Evolutionary conservation across 1,140 invertebrate genomes (phyloP).

Genomic region (Trypoxylus dichotomus): DNA sequence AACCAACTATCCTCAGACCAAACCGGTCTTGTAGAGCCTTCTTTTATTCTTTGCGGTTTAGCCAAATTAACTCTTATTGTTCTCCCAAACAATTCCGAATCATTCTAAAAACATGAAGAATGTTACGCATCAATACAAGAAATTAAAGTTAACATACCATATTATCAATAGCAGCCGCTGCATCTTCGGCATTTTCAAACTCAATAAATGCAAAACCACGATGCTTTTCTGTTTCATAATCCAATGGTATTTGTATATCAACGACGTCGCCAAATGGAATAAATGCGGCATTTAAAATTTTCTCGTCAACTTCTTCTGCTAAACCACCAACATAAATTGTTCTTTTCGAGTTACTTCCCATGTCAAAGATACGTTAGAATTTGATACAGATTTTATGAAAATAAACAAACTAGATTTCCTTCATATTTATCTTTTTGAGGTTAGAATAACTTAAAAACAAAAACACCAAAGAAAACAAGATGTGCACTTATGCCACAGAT

Average conservation of each 20-base stretch:
- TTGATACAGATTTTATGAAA: too few relatives aligned
- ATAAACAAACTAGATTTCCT: too few relatives aligned
- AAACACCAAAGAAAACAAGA: too few relatives aligned
- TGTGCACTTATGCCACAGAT: too few relatives aligned
- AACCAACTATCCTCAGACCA: constrained; percentile 98
- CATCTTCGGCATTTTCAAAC: constrained; percentile 94
- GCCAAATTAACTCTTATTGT: constrained; percentile 97
- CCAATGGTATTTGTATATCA: constrained; percentile 96
- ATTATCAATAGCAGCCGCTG: constrained; percentile 97
- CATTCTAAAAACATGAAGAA: constrained; percentile 69
- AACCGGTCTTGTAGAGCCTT: constrained; percentile 90
- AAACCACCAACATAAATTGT: constrained; percentile 88
- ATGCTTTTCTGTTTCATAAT: constrained; percentile 97
- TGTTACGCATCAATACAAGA: neutral
- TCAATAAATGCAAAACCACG: constrained; percentile 98
- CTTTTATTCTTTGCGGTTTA: constrained; percentile 93
- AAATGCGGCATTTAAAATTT: constrained; percentile 93
- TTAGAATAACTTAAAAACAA: too few relatives aligned
- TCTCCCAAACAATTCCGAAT: constrained; percentile 95
- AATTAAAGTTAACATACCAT: constrained; percentile 70
- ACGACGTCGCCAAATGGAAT: constrained; percentile 98
- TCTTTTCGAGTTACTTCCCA: constrained; percentile 64
- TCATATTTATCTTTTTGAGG: too few relatives aligned
- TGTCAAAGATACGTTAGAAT: neutral
- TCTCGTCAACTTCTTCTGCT: constrained; percentile 96